Conservation (phyloP, 2,888 invertebrate species). For the Mongoloraphidia duomilia region DNA sequence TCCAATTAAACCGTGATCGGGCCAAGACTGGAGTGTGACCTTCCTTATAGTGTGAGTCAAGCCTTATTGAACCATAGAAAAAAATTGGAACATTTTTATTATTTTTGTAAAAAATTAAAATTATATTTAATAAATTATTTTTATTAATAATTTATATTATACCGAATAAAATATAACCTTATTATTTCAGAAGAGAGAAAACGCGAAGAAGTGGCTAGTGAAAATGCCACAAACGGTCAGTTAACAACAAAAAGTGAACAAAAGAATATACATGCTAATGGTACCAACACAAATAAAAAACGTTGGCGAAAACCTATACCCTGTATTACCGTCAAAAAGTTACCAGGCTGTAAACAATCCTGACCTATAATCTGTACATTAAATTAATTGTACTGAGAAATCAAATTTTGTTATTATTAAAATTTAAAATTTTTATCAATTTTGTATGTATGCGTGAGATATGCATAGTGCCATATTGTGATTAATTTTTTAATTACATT, state of each 20-base stretch:
- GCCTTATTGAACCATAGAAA: background rate
- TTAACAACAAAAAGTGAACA: conserved; percentile 2
- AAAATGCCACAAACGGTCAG: conserved; percentile 4
- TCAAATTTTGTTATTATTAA: too few species aligned
- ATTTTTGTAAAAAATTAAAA: conserved; percentile 6
- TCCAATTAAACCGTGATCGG: background rate
- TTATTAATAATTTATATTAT: conserved; percentile 2
- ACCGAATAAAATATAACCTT: conserved; percentile 3
- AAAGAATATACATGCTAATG: conserved; percentile 19
- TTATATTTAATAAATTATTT: conserved; percentile 1
- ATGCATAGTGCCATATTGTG: background rate
- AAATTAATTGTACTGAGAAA: too few species aligned
- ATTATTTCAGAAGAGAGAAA: conserved; percentile 5
- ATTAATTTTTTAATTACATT: background rate
- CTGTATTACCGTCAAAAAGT: conserved; percentile 41
- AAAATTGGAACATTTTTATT: conserved; percentile 7
- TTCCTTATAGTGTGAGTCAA: conserved; percentile 1
- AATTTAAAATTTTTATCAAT: background rate
- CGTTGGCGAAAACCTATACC: conserved; percentile 43
- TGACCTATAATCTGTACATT: conserved; percentile 26
- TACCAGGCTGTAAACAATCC: conserved; percentile 47
- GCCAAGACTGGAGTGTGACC: conserved; percentile 14
- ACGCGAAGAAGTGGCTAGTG: background rate
- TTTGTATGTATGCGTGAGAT: background rate
- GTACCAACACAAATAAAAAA: conserved; percentile 31